Evolutionary conservation across 1,140 invertebrate genomes (phyloP), one percentile per base, ranked within the genome.

Genomic region (Apis florea): DNA sequence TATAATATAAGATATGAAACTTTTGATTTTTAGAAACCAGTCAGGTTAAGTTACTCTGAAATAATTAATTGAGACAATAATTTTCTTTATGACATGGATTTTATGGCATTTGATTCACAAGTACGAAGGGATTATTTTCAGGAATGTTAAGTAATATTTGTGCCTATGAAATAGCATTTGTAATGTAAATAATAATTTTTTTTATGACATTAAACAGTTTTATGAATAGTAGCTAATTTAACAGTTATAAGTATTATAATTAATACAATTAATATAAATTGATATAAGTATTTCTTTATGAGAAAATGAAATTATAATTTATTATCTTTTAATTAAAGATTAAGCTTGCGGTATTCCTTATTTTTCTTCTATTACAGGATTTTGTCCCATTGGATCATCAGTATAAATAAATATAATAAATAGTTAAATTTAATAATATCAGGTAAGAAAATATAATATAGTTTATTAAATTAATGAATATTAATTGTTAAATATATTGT

Each of bases 101-200:
- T 19, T 64, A 31, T 74, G 63, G n/a, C 51, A 51, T 24, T 81
- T 31, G 15, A 66, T n/a, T 74, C 40, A 75, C 51, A 74, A 58
- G 40, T 59, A n/a, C 63, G 17, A 81, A 75, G 63, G 68, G 12
- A 59, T 81, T 66, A 31, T 59, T n/a, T 51, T 74, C 31, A 74
- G 31, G 47, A 80, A 67, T 61, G 61, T 67, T 75, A 67, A 75
- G 71, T 67, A 79, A 79, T 72, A 31, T 71, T 59, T 78, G 31
- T 70, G 24, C 13, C 2, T 71, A 19, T 76, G 11, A 17, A 54
- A 17, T 47, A 53, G 19, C 24, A 53, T 53, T 12, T 26, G 0
- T 53, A 15, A 13, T 71, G 19, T 53, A 79, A 63, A 79, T 54
- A 79, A 56, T 78, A 2, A 11, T 54, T 31, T 31, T 59, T 51